phyloP scores from a whole-genome alignment of 2,797 vertebrate species.

The Acropternis orthonyx region DNA sequence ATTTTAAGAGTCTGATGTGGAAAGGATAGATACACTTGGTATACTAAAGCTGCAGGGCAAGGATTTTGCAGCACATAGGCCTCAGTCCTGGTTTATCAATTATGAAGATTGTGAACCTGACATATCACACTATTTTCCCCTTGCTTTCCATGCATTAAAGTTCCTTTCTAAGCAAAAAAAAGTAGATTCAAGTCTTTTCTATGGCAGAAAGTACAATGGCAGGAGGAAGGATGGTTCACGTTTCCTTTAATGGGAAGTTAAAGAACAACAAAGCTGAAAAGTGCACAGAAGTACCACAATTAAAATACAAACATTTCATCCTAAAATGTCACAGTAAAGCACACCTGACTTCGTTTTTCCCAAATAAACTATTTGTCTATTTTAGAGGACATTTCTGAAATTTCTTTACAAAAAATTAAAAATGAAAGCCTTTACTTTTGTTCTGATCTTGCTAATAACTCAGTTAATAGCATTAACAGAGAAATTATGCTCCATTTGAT shows the following conservation, averaged over 20 bases:
- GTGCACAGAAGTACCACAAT: not conserved
- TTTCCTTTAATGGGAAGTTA: not conserved
- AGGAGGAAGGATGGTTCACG: fast-evolving
- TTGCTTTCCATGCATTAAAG: not conserved
- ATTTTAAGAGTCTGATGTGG: not conserved
- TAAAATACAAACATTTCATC: not conserved
- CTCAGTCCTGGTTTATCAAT: not conserved
- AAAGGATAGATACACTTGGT: not conserved
- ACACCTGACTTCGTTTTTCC: not conserved
- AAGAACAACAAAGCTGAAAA: not conserved
- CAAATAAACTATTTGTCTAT: not conserved
- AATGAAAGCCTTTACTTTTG: not conserved
- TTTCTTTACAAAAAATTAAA: not conserved
- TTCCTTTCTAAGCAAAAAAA: not conserved
- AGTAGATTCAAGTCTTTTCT: not conserved
- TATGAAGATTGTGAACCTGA: not conserved
- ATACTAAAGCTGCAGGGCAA: not conserved
- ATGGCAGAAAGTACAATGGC: not conserved
- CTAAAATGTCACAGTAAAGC: not conserved
- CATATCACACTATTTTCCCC: not conserved
- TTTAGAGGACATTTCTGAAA: not conserved
- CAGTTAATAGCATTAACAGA: not conserved
- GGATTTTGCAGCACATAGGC: not conserved
- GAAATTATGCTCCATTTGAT: not conserved
- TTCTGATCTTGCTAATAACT: not conserved